Conservation (phyloP, 2,113 vertebrate genomes). For the Jaculus jaculus region DNA sequence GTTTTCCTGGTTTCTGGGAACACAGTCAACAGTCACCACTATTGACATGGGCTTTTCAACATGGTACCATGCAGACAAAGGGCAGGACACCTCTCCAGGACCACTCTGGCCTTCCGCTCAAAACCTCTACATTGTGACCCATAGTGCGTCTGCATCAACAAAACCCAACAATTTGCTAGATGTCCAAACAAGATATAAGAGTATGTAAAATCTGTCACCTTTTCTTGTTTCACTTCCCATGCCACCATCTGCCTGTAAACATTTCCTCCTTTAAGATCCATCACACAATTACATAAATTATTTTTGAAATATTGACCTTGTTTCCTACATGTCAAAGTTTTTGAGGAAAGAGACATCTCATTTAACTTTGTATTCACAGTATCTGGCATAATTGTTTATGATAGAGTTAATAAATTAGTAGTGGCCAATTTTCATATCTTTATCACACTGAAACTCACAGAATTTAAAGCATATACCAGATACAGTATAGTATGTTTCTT, state of each 20-base stretch:
- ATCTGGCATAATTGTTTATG: not conserved
- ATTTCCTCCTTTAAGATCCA: not conserved
- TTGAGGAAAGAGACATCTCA: not conserved
- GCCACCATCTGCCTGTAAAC: not conserved
- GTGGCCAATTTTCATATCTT: not conserved
- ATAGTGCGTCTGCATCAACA: not conserved
- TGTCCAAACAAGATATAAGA: not conserved
- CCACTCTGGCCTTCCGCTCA: not conserved
- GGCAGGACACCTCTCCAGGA: not conserved
- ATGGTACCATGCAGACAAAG: not conserved
- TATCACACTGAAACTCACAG: not conserved
- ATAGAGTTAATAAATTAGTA: not conserved
- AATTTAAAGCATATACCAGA: slow-evolving; percentile 1
- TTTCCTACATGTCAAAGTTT: not conserved
- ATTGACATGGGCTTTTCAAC: not conserved
- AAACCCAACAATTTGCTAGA: not conserved
- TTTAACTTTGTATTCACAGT: not conserved
- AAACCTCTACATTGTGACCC: not conserved
- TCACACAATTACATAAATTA: too few species aligned
- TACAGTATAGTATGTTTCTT: not conserved
- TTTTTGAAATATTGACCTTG: slow-evolving; percentile 10
- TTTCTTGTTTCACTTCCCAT: not conserved
- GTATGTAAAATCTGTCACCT: not conserved
- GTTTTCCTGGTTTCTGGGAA: slow-evolving; percentile 52
- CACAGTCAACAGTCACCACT: not conserved